phyloP scores from a whole-genome alignment of 2,888 invertebrate genomes.

The Notocelia uddmanniana region DNA sequence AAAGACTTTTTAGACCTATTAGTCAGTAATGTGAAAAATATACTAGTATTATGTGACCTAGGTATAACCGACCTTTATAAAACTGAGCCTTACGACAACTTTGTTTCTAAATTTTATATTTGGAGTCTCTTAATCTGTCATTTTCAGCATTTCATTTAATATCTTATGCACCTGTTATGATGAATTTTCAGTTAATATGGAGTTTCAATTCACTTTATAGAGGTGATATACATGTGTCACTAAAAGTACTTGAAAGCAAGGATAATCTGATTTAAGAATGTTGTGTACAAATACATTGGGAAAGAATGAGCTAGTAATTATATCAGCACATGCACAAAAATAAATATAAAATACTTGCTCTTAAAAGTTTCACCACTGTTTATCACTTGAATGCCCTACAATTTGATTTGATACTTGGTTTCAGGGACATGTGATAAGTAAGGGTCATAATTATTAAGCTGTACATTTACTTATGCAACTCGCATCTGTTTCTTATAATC shows the following conservation, averaged over 20 bases:
- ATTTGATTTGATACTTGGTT: not conserved
- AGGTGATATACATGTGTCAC: not conserved
- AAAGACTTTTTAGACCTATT: not conserved
- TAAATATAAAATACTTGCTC: not conserved
- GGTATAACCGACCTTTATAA: no score
- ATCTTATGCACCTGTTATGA: not conserved
- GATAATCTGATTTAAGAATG: not conserved
- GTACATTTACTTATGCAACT: conserved; percentile 34
- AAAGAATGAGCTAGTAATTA: not conserved
- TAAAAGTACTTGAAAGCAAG: no score
- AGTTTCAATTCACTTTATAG: not conserved
- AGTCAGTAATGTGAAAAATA: not conserved
- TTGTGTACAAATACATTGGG: not conserved
- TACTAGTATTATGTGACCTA: not conserved
- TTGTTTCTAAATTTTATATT: not conserved
- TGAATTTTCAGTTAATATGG: not conserved
- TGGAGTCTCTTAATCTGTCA: conserved; percentile 16
- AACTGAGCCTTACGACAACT: not conserved
- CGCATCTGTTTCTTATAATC: conserved; percentile 38
- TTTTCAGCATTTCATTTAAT: not conserved
- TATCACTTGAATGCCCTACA: not conserved
- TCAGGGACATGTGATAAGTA: not conserved
- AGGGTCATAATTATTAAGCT: not conserved
- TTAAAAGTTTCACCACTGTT: not conserved
- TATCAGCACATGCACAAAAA: not conserved